phyloP scores from a whole-genome alignment of 92 coral and sea anemone species.

The Anthopleura xanthogrammica region DNA sequence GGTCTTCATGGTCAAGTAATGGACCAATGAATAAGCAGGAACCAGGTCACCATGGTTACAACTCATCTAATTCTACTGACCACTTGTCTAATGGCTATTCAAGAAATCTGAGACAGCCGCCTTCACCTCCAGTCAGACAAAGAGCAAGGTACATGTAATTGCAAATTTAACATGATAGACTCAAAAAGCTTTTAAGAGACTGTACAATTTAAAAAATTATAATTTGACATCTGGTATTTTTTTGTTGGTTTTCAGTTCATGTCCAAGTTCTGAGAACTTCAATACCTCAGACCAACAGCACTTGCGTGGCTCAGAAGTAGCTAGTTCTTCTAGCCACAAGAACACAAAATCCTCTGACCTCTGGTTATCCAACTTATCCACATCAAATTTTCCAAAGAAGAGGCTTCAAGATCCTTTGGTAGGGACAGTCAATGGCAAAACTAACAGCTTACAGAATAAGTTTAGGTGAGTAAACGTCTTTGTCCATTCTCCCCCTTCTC shows the following conservation, averaged over 20 bases:
- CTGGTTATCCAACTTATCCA: slow-evolving; percentile 82
- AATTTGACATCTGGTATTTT: not conserved
- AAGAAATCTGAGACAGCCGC: slow-evolving; percentile 74
- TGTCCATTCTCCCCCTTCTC: not conserved
- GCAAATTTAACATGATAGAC: too few species aligned
- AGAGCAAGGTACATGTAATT: slow-evolving; percentile 74
- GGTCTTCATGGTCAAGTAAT: slow-evolving; percentile 52
- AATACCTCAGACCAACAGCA: slow-evolving; percentile 25
- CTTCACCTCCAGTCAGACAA: slow-evolving; percentile 98
- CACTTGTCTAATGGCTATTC: slow-evolving; percentile 69
- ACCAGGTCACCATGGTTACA: slow-evolving; percentile 10
- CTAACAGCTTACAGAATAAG: slow-evolving; percentile 36
- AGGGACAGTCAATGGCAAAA: slow-evolving; percentile 26
- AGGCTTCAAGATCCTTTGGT: slow-evolving; percentile 42
- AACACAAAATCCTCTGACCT: slow-evolving; percentile 64
- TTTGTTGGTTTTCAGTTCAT: slow-evolving; percentile 10
- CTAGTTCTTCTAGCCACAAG: slow-evolving; percentile 44
- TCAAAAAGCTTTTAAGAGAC: too few species aligned
- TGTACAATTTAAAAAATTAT: too few species aligned
- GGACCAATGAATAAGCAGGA: slow-evolving; percentile 26
- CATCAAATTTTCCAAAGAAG: slow-evolving; percentile 61
- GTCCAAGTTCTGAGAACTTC: slow-evolving; percentile 42
- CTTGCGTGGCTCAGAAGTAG: slow-evolving; percentile 67
- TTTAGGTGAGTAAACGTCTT: slow-evolving; percentile 52
- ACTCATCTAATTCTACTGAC: slow-evolving; percentile 45